Evolutionary conservation across 2,888 invertebrate genomes (phyloP), one percentile per base, ranked within the genome.

Genomic region (Baronia brevicornis): DNA sequence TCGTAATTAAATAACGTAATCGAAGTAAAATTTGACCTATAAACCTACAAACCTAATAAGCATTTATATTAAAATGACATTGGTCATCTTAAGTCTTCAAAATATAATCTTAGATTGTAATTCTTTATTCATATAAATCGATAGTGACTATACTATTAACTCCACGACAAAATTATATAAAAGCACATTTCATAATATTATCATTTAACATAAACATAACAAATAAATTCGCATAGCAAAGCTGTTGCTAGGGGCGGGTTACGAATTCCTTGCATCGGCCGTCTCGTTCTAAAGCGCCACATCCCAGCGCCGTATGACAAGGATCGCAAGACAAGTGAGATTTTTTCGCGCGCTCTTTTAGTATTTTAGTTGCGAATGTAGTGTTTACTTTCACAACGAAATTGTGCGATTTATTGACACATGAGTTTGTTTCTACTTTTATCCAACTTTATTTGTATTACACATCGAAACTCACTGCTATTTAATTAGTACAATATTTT

Each of bases 201-300:
- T n/a, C n/a, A n/a, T n/a, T n/a, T n/a, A n/a, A n/a, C n/a, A n/a
- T n/a, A n/a, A n/a, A n/a, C 36, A 32, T 28, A 17, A 32, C 34
- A 32, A 42, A 36, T 34, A 34, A 36, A 18, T 34, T 37, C 37
- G 32, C 34, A 39, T 36, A 32, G 36, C 38, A 38, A 31, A 39
- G 36, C 38, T 42, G 34, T 39, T 42, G 31, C 39, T 37, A 37
- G 36, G 39, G 39, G 36, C 36, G 36, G 36, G 23, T 31, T 31
- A 31, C 33, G 28, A 38, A 37, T 42, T 29, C 36, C 38, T 36
- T 33, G 33, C 28, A 33, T 14, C 8, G 14, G 31, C 17, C 28
- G 30, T 43, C 45, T 41, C 42, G 20, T 29, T 47, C 38, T 12
- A 13, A 6, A 38, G 11, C 31, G 11, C 19, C 17, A 11, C 25